Percentiles rank a stretch among this genome's conserved stretches.
Evolutionary conservation across 2,113 vertebrate genomes (phyloP).

Genomic region (Aspiorhynchus laticeps): DNA sequence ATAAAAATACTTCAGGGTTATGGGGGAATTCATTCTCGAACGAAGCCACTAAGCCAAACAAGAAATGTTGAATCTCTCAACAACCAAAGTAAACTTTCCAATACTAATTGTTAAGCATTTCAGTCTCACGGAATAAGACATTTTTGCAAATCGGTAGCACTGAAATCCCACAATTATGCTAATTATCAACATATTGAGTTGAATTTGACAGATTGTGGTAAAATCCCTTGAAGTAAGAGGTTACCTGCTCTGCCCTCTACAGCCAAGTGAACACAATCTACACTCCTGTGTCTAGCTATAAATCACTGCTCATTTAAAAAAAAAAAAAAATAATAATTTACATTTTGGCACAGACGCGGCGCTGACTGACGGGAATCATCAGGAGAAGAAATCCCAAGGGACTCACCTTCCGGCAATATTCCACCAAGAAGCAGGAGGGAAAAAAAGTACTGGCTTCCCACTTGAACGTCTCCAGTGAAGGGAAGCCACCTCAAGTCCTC

Average conservation of each 20-base stretch:
- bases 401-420: conserved; percentile 60
- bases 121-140: neutral
- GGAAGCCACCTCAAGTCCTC: conserved; percentile 30
- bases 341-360: conserved; percentile 6
- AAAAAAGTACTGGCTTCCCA: neutral
- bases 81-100: conserved; percentile 12
- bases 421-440: conserved; percentile 26
- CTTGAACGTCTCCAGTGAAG: neutral
- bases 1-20: neutral
- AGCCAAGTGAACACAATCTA: conserved; percentile 6
- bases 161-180: neutral
- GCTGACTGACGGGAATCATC: neutral
- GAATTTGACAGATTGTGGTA: neutral
- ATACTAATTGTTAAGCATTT: neutral
- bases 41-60: neutral
- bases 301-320: conserved; percentile 12
- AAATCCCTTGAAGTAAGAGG: conserved; percentile 22
- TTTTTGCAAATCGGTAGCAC: neutral
- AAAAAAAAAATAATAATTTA: conserved; percentile 37
- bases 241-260: conserved; percentile 24
- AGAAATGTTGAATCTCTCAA: neutral
- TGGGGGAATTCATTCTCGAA: neutral
- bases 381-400: conserved; percentile 42
- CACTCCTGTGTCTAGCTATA: conserved; percentile 21
- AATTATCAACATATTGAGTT: neutral